Percentiles rank a stretch among this genome's conserved stretches.
Conservation (phyloP, 2,797 vertebrate species). For the Pteronotus mesoamericanus region DNA sequence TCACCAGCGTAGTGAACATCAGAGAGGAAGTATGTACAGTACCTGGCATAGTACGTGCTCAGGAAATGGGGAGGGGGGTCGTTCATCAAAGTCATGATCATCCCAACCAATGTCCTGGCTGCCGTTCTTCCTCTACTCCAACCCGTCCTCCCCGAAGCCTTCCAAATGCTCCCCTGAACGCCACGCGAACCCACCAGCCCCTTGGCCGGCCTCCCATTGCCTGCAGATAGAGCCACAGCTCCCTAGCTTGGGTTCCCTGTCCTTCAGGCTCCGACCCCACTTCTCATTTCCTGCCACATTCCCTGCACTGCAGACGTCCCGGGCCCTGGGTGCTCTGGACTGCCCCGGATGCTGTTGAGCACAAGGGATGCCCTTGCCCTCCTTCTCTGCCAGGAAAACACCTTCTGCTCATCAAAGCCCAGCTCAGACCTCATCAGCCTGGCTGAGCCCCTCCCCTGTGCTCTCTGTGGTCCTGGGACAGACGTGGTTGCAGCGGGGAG, state of each 20-base stretch:
- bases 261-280: neutral
- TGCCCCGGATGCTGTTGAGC: accelerated
- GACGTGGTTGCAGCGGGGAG: accelerated
- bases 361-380: neutral
- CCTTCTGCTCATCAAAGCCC: neutral
- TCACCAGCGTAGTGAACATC: neutral
- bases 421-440: neutral
- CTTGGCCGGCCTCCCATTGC: accelerated
- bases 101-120: neutral
- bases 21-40: neutral
- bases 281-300: neutral
- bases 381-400: neutral
- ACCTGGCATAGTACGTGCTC: neutral
- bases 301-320: neutral
- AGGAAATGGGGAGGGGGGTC: neutral
- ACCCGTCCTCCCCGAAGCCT: neutral
- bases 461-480: too few species aligned
- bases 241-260: neutral
- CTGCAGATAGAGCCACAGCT: neutral
- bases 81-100: neutral
- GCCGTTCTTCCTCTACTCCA: neutral
- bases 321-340: neutral
- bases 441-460: too few species aligned
- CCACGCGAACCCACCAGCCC: neutral
- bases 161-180: neutral